Evolutionary conservation across 1,140 invertebrate species (phyloP).

Genomic region (Nomia melanderi): DNA sequence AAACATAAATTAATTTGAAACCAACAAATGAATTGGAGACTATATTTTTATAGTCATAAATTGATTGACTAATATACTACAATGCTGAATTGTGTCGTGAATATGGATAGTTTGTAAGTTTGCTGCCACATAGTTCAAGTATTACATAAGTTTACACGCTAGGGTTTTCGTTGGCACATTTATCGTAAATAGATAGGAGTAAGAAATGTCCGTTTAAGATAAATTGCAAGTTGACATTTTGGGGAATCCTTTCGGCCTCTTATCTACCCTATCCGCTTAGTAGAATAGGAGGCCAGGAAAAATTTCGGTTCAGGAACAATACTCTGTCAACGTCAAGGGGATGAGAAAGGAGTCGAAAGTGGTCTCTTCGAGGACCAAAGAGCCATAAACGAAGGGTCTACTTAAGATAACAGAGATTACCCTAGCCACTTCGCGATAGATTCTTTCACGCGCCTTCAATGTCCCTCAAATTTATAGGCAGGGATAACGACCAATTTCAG

Average conservation of each 20-base stretch:
- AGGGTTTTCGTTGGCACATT: not conserved
- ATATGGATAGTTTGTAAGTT: too few relatives aligned
- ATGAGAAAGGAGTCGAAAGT: conserved; percentile 50
- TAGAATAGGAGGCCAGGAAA: conserved; percentile 27
- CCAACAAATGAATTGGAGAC: too few relatives aligned
- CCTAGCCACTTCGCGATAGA: conserved; percentile 70
- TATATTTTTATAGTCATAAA: too few relatives aligned
- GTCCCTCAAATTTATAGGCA: conserved; percentile 67
- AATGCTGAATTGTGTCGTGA: too few relatives aligned
- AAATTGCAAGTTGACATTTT: conserved; percentile 56
- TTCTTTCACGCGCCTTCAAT: conserved; percentile 59
- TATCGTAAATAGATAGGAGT: not conserved
- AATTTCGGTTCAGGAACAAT: conserved; percentile 58
- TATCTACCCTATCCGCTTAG: conserved; percentile 42
- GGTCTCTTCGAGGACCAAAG: conserved; percentile 19
- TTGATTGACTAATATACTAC: too few relatives aligned
- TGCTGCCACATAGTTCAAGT: too few relatives aligned
- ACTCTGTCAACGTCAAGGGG: conserved; percentile 66
- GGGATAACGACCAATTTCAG: conserved; percentile 67
- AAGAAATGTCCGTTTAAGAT: conserved; percentile 26
- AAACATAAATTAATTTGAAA: too few relatives aligned
- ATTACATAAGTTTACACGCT: too few relatives aligned
- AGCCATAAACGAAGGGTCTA: conserved; percentile 61
- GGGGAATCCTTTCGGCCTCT: conserved; percentile 37
- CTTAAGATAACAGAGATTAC: conserved; percentile 78